Conservation (phyloP, 2,797 vertebrate genomes). For the Steatocranus sp. region DNA sequence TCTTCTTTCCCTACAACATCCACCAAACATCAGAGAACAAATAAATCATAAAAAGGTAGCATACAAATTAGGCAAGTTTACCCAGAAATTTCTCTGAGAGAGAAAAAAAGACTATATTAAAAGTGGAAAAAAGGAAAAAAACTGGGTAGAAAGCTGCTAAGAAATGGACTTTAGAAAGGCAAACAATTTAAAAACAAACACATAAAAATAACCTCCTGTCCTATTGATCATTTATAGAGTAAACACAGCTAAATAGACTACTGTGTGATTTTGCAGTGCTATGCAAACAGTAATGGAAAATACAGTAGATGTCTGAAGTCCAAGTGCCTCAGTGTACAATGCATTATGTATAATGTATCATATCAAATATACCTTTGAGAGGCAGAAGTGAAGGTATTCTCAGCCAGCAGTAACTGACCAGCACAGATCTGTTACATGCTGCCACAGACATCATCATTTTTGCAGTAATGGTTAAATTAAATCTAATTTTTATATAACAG, state of each 20-base stretch:
- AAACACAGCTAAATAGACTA: neutral
- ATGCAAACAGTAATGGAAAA: neutral
- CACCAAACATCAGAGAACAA: neutral
- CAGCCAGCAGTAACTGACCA: neutral
- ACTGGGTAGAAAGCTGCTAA: neutral
- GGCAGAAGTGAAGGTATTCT: neutral
- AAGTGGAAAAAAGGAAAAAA: neutral
- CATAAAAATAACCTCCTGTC: neutral
- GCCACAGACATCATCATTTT: neutral
- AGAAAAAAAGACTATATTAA: neutral
- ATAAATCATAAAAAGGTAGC: neutral
- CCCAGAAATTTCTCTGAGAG: neutral
- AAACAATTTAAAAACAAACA: neutral
- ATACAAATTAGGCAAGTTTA: neutral
- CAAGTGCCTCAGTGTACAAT: neutral
- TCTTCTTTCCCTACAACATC: slow-evolving; percentile 79
- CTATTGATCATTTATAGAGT: neutral
- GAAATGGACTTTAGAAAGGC: neutral
- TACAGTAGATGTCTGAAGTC: neutral
- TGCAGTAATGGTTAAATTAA: neutral
- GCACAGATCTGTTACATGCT: neutral
- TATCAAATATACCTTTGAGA: neutral
- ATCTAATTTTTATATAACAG: neutral
- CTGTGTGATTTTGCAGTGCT: neutral
- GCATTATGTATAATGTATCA: neutral